Evolutionary conservation across 2,797 vertebrate species (phyloP).

Genomic region (Lindbergichthys nudifrons): DNA sequence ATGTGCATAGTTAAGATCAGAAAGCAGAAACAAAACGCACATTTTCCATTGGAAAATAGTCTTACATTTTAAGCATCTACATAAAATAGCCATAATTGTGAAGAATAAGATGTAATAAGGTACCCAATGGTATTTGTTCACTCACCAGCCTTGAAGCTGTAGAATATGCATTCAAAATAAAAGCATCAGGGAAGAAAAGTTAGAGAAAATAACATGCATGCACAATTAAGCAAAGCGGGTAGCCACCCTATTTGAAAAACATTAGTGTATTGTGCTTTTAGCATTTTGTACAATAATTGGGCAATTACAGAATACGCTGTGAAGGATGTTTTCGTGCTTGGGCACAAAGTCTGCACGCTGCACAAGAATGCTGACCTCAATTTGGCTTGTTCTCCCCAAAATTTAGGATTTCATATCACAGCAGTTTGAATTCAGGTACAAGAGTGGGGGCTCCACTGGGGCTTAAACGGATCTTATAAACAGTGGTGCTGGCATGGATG

Average conservation of each 20-base stretch:
- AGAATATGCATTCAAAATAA: constrained; percentile 44
- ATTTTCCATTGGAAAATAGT: not conserved
- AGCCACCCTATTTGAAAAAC: constrained; percentile 41
- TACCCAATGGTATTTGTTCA: constrained; percentile 42
- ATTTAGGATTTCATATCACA: constrained; percentile 70
- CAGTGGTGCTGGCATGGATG: constrained; percentile 49
- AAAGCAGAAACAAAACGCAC: not conserved
- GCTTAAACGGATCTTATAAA: constrained; percentile 68
- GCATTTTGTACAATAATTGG: constrained; percentile 67
- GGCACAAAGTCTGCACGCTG: constrained; percentile 21
- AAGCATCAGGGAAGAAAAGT: constrained; percentile 21
- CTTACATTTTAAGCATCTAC: constrained; percentile 13
- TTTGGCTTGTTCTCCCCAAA: constrained; percentile 49
- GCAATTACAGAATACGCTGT: constrained; percentile 60
- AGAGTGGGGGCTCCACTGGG: constrained; percentile 47
- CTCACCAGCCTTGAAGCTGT: constrained; percentile 37
- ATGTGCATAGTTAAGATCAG: not conserved
- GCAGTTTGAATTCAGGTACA: constrained; percentile 60
- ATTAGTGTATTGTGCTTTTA: constrained; percentile 61
- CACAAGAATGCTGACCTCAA: constrained; percentile 54
- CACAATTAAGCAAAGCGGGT: constrained; percentile 47
- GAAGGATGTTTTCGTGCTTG: constrained; percentile 43
- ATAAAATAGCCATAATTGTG: constrained; percentile 28
- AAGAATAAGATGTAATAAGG: constrained; percentile 31
- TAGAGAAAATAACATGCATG: constrained; percentile 33